These are phyloP conservation scores for Archips xylosteana DNA, from an alignment of 2,888 invertebrate genomes.

Conservation along the genomic window DNA sequence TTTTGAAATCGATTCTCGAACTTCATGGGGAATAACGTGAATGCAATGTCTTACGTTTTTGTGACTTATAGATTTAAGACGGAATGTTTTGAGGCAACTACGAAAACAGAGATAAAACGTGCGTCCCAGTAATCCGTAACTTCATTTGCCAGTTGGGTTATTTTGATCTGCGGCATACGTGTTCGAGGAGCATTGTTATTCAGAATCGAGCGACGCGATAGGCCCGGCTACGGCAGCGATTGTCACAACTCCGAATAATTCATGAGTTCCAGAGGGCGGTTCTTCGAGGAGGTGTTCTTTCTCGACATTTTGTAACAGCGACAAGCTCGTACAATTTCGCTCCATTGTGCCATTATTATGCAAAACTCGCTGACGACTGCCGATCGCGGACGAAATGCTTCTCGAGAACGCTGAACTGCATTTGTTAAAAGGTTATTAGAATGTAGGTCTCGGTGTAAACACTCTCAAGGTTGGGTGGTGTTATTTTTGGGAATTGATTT, in stretches of 20 bases:
- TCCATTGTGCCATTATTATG: constrained; percentile 81
- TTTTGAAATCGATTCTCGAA: no score
- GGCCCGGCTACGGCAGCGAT: constrained; percentile 44
- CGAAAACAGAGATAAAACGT: constrained; percentile 23
- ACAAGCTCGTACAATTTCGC: constrained; percentile 55
- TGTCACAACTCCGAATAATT: constrained; percentile 78
- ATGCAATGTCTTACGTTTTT: not conserved
- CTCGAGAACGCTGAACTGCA: constrained; percentile 62
- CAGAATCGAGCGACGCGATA: constrained; percentile 30
- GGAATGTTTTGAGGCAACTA: constrained; percentile 4
- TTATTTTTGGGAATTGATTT: constrained; percentile 52
- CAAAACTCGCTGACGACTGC: constrained; percentile 67
- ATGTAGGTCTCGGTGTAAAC: constrained; percentile 71
- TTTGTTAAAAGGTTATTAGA: constrained; percentile 80
- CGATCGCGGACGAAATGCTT: constrained; percentile 69
- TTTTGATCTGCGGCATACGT: constrained; percentile 19
- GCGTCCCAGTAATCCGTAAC: constrained; percentile 18
- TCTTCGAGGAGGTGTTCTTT: constrained; percentile 69
- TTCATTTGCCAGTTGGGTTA: constrained; percentile 23
- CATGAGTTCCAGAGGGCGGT: constrained; percentile 63
- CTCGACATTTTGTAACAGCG: constrained; percentile 71
- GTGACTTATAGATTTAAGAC: not conserved
- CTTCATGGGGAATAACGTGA: not conserved
- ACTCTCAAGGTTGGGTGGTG: constrained; percentile 65
- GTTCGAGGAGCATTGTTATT: constrained; percentile 31